A percentile compares a stretch with the other conserved stretches of the same genome.
phyloP scores from a whole-genome alignment of 2,113 vertebrate genomes.

The Lasiurus borealis region DNA sequence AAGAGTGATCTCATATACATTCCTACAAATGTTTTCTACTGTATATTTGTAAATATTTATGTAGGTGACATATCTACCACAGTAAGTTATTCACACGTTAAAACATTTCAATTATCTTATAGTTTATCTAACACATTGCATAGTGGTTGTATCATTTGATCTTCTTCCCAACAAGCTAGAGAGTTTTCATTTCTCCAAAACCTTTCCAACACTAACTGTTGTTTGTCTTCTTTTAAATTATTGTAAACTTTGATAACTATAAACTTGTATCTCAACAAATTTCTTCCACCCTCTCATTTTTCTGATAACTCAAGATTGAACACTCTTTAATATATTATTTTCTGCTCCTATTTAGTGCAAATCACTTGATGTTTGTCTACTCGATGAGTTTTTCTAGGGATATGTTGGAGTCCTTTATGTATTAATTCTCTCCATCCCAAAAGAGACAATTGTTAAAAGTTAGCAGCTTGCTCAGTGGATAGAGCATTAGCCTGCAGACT shows the following conservation, averaged over 20 bases:
- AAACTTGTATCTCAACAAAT: neutral
- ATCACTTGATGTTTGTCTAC: neutral
- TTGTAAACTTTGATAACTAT: neutral
- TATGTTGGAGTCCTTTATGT: neutral
- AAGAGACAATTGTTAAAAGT: neutral
- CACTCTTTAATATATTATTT: neutral
- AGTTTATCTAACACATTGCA: neutral
- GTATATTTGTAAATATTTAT: neutral
- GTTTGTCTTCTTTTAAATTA: neutral
- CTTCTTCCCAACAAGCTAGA: fast-evolving
- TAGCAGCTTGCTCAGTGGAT: neutral
- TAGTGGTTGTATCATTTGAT: neutral
- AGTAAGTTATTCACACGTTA: neutral
- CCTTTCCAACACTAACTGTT: neutral
- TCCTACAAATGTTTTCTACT: neutral
- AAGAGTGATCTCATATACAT: neutral
- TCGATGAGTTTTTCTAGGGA: neutral
- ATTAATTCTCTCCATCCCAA: neutral
- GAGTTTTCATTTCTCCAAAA: neutral
- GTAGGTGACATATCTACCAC: neutral
- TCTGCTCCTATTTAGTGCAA: neutral
- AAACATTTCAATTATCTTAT: neutral
- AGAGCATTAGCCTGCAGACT: no score
- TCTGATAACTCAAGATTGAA: neutral
- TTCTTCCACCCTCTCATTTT: neutral